Base-by-base conservation (phyloP, 1,140 invertebrate species). In the Ceratina japonica region DNA sequence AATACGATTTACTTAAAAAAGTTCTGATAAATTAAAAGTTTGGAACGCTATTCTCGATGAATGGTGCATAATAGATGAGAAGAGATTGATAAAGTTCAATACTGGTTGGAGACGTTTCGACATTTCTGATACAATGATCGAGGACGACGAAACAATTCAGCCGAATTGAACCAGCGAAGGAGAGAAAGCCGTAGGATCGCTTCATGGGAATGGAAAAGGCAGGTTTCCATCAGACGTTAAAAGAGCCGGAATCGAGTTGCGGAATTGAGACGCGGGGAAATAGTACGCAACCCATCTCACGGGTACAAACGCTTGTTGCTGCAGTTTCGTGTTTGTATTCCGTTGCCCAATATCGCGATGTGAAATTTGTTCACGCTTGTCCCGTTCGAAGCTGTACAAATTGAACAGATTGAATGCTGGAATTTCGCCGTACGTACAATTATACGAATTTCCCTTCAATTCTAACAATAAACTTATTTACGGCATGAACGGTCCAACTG, bases 221-320 rank as follows among this genome's bases (percentile, higher is more conserved):
- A 76, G 82, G 72, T 84, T 83, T 63, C 81, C 82, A 76, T 80
- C 75, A 44, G 68, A 61, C 49, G 62, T 84, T 84, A 74, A 77
- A 84, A 73, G 74, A 73, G 24, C 37, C 65, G 81, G 80, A 84
- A 84, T 84, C 71, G 81, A 83, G 82, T 84, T 73, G 71, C 65
- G 56, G 82, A 79, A 83, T 83, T 61, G 82, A 70, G 63, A 83
- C 52, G 66, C 61, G 22, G 74, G 62, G 76, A 78, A 83, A 52
- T 22, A 44, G 70, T 51, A 63, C n/a, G 52, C 27, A 65, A 75
- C 27, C 27, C n/a, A 31, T 51, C n/a, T 56, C 27, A n/a, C 27
- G 37, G 37, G 37, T 10, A 13, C n/a, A 13, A n/a, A 37, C 51
- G 52, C n/a, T 18, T n/a, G 56, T 15, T 65, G 15, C n/a, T 52